These are phyloP conservation scores for Grantiella picta DNA, from an alignment of 2,113 vertebrate species.

Conservation along the genomic window DNA sequence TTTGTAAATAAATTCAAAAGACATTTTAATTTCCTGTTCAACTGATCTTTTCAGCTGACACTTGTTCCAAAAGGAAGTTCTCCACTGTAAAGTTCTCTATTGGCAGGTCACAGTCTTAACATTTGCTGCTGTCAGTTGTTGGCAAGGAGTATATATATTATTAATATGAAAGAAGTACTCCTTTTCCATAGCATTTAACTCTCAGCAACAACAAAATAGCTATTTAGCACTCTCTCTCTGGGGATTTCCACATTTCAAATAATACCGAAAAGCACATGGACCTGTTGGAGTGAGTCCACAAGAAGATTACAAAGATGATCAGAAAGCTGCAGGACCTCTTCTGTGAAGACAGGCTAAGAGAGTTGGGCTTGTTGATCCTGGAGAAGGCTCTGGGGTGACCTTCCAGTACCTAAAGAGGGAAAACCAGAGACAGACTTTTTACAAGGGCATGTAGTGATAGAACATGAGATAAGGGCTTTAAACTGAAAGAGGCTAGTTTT, in stretches of 20 bases:
- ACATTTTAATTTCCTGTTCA: neutral
- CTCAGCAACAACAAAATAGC: neutral
- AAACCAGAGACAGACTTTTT: neutral
- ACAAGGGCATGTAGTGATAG: no score
- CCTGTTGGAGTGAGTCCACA: no score
- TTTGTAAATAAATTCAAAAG: neutral
- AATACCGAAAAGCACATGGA: neutral
- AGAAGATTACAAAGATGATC: neutral
- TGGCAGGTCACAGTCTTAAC: neutral
- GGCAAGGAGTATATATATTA: neutral
- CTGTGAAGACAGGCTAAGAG: neutral
- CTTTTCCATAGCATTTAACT: neutral
- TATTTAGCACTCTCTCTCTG: neutral
- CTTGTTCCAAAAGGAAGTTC: neutral
- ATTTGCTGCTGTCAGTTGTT: neutral
- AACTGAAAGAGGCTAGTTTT: neutral
- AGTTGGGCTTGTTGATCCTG: neutral
- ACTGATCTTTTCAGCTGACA: neutral
- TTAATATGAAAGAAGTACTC: neutral
- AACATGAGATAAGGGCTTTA: neutral
- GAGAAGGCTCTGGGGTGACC: fast-evolving
- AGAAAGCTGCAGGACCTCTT: neutral
- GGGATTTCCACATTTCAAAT: neutral
- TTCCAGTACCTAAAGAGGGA: neutral
- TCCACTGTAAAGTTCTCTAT: neutral